A percentile compares a stretch with the other conserved stretches of the same genome.
These are phyloP conservation scores for Seira sanloemensis DNA, from an alignment of 2,888 invertebrate species.

Conservation along the genomic window DNA sequence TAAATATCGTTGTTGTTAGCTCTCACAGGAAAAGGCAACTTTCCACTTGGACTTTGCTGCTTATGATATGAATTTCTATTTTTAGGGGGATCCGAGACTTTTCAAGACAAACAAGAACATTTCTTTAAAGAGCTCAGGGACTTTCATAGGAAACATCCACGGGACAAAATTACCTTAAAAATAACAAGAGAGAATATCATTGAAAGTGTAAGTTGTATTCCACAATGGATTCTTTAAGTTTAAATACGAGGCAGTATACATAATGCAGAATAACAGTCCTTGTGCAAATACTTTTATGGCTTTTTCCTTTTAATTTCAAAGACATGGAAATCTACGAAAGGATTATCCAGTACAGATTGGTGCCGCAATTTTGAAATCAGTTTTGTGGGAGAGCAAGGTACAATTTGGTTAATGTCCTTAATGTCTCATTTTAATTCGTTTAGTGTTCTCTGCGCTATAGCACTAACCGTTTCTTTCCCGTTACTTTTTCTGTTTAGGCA, in stretches of 20 bases:
- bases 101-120: slow-evolving; percentile 85
- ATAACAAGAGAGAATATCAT: slow-evolving; percentile 88
- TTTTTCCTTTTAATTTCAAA: slow-evolving; percentile 73
- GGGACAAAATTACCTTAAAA: slow-evolving; percentile 89
- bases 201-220: slow-evolving; percentile 80
- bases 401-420: background rate
- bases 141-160: slow-evolving; percentile 90
- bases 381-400: slow-evolving; percentile 95
- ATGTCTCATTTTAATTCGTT: background rate
- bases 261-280: no score
- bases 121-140: slow-evolving; percentile 89
- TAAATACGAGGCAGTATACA: no score
- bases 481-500: slow-evolving; percentile 32
- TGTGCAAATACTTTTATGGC: background rate
- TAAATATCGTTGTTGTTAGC: no score
- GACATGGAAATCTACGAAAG: slow-evolving; percentile 89
- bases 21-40: no score
- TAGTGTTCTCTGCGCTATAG: background rate
- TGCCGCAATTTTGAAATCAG: slow-evolving; percentile 94
- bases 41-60: background rate
- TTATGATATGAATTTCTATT: background rate
- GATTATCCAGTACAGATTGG: slow-evolving; percentile 93
- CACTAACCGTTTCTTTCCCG: background rate
- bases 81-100: slow-evolving; percentile 91
- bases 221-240: background rate